These are phyloP conservation scores for Acanthisitta chloris DNA, from an alignment of 2,113 vertebrate genomes.

Conservation along the genomic window DNA sequence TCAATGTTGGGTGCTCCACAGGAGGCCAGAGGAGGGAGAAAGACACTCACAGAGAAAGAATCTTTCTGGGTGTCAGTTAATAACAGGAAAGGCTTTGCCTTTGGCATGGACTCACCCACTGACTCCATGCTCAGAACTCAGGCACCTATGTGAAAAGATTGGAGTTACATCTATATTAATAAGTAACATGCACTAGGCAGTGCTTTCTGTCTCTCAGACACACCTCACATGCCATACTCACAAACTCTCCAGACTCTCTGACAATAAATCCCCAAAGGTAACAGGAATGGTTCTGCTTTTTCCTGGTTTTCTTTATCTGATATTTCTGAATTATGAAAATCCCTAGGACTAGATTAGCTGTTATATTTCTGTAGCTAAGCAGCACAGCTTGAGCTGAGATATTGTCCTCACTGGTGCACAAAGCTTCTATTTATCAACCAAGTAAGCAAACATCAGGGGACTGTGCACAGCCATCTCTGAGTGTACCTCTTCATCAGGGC, in stretches of 20 bases:
- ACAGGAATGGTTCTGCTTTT: neutral
- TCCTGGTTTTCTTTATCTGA: neutral
- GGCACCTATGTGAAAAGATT: neutral
- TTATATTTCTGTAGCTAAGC: neutral
- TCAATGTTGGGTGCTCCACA: neutral
- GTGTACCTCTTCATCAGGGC: neutral
- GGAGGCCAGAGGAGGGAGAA: neutral
- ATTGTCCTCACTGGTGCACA: neutral
- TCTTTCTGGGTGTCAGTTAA: neutral
- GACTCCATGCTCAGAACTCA: neutral
- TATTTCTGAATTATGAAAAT: neutral
- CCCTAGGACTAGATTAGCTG: neutral
- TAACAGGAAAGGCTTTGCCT: neutral
- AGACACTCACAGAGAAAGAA: neutral
- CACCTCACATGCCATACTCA: rapidly evolving
- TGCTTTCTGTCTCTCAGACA: neutral
- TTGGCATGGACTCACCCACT: neutral
- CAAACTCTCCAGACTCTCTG: neutral
- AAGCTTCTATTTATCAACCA: neutral
- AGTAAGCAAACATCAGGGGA: neutral
- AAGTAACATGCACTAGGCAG: neutral
- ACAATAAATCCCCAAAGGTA: neutral
- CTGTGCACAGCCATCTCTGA: neutral
- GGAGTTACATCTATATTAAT: too few relatives aligned
- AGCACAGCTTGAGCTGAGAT: neutral